Evolutionary conservation across 2,113 vertebrate genomes (phyloP), one percentile per base, ranked within the genome.

Genomic region (Pluvialis apricaria): DNA sequence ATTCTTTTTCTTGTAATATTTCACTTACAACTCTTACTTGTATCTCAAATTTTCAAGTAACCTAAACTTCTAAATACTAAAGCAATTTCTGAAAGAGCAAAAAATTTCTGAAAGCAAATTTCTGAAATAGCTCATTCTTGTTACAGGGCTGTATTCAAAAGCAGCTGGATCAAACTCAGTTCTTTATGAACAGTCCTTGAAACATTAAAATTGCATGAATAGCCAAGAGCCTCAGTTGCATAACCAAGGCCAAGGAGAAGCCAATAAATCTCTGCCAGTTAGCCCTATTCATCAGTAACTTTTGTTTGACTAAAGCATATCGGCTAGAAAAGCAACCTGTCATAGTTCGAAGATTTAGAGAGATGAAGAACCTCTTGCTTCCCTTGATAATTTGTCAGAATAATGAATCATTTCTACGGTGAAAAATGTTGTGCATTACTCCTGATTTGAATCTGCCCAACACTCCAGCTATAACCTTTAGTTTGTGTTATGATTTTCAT

Each of bases 241-340:
- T 70, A 95, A 95, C 62, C n/a, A n/a, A 84, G 90, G 96, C 85
- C 88, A 96, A 94, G 78, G 40, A 95, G 79, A 32, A 94, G 66
- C 62, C 82, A 95, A 22, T 96, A 91, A 94, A 86, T 95, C 87
- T 95, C 75, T 95, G 87, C 88, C 94, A 93, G 86, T 70, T 92
- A 88, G 49, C 22, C 40, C 92, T 82, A 93, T 83, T 94, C 96
- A 96, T 96, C 94, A 90, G 90, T 60, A 96, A 93, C 85, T 93
- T 95, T 29, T 95, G 93, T 95, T 86, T 97, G 90, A 95, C 87
- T 94, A 94, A 88, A 94, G 51, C 42, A 3, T 45, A 96, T 94
- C 86, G 72, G 75, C 87, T 95, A 93, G 92, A 96, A 97, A 95
- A 96, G 92, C 82, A 82, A 70, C 90, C 82, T 88, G 90, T 86